These are phyloP conservation scores for Emmelina monodactyla DNA, from an alignment of 2,888 invertebrate genomes.

Conservation along the genomic window DNA sequence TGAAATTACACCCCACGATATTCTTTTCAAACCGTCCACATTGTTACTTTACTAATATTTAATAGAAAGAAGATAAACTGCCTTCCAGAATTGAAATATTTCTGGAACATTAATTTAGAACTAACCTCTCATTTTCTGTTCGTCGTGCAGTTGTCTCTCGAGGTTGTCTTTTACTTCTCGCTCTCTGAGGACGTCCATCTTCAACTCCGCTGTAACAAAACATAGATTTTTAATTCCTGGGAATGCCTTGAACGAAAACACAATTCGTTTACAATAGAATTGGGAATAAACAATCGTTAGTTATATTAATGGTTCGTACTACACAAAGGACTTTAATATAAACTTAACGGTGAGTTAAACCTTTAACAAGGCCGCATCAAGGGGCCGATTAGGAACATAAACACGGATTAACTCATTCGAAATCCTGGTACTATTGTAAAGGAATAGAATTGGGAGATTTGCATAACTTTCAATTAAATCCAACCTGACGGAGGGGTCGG, in stretches of 20 bases:
- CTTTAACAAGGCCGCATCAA: slow-evolving; percentile 57
- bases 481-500: slow-evolving; percentile 59
- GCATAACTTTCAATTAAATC: slow-evolving; percentile 65
- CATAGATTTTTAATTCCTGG: slow-evolving; percentile 10
- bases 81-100: slow-evolving; percentile 1
- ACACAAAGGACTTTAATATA: slow-evolving; percentile 26
- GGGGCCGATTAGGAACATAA: slow-evolving; percentile 64
- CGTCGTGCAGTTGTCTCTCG: slow-evolving; percentile 92
- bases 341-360: slow-evolving; percentile 27
- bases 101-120: slow-evolving; percentile 18
- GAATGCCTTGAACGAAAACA: too few relatives aligned
- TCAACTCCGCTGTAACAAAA: slow-evolving; percentile 86
- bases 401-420: slow-evolving; percentile 66
- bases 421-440: slow-evolving; percentile 62
- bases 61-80: slow-evolving; percentile 6
- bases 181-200: slow-evolving; percentile 94
- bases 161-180: slow-evolving; percentile 92
- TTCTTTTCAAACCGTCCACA: slow-evolving; percentile 28
- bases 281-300: slow-evolving; percentile 19
- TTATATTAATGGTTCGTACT: slow-evolving; percentile 46
- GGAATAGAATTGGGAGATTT: slow-evolving; percentile 63
- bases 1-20: slow-evolving; percentile 46
- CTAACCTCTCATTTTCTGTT: slow-evolving; percentile 95
- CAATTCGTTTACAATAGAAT: slow-evolving; percentile 13
- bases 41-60: slow-evolving; percentile 22